Evolutionary conservation across 1,140 invertebrate species (phyloP), one percentile per base, ranked within the genome.

Genomic region (Drosophila suzukii): DNA sequence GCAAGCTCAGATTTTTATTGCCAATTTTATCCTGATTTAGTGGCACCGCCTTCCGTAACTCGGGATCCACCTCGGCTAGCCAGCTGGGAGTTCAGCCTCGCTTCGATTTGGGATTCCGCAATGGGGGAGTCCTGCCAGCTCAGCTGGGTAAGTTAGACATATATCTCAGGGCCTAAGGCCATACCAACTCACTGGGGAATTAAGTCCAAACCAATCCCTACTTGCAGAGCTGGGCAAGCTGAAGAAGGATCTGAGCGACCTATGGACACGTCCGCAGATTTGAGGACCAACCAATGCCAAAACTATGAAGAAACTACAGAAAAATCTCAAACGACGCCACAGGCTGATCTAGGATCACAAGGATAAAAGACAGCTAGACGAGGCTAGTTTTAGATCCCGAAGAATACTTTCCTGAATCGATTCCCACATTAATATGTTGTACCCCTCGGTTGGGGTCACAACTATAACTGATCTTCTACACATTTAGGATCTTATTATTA

Each of bases 231-330:
- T 91, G 15, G 86, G 83, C 27, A 91, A 91, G 60, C 56, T 91
- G 50, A 85, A 90, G 43, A 91, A 91, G 70, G 90, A 91, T 55
- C 51, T 91, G 50, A 91, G 76, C 46, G 90, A 91, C 34, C 76
- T 91, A 2, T 91, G 90, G 90, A 86, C 90, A 11, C 71, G 90
- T 20, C 90, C 90, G 70, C 90, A 91, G 61, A 90, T 91, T 61
- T 91, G 90, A 91, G 88, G 80, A 36, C 61, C 73, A 72, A 50
- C 70, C 49, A 15, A n/a, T 4, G 59, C 65, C 39, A 30, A 60
- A 30, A 58, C 65, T 15, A 41, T 17, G 15, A 58, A 13, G 15
- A 71, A 38, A 38, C 49, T 41, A 17, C 47, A 68, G 53, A 85
- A 85, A 70, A 86, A 78, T 81, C 78, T 73, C 58, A 88, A 81